A percentile compares a stretch with the other conserved stretches of the same genome.
These are phyloP conservation scores for Podabrus alpinus DNA, from an alignment of 2,888 invertebrate species.

Conservation along the genomic window DNA sequence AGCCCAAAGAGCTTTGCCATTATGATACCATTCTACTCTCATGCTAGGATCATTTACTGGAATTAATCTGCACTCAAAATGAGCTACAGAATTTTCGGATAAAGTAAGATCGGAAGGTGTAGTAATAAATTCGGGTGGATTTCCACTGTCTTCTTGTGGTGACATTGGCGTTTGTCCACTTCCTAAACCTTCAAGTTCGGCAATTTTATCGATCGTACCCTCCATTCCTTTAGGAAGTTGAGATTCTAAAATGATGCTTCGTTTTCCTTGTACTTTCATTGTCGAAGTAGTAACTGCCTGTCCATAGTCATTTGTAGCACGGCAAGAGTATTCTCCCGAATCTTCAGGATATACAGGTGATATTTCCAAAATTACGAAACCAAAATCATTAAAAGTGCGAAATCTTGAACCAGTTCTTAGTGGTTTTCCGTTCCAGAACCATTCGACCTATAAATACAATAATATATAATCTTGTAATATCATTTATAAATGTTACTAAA, in stretches of 20 bases:
- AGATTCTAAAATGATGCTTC: conserved; percentile 89
- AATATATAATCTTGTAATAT: not conserved
- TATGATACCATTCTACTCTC: conserved; percentile 97
- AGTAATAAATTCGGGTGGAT: conserved; percentile 88
- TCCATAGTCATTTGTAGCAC: conserved; percentile 86
- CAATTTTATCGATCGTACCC: conserved; percentile 90
- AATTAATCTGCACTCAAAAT: conserved; percentile 88
- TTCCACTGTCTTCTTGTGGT: conserved; percentile 81
- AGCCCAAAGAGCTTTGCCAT: conserved; percentile 89
- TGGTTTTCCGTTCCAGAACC: conserved; percentile 94
- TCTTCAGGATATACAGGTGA: conserved; percentile 97
- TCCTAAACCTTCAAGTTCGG: conserved; percentile 86
- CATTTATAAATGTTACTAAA: not conserved
- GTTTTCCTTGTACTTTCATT: conserved; percentile 89
- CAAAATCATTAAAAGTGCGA: conserved; percentile 97
- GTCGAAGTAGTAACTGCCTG: conserved; percentile 88
- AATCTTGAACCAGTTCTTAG: conserved; percentile 88
- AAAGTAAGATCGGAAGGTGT: conserved; percentile 83
- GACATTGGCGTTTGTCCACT: conserved; percentile 67
- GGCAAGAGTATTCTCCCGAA: conserved; percentile 88
- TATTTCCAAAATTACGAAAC: conserved; percentile 96
- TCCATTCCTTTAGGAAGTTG: conserved; percentile 93
- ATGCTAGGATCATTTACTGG: conserved; percentile 92
- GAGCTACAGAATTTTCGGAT: conserved; percentile 85
- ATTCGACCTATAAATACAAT: conserved; percentile 71